phyloP scores from a whole-genome alignment of 2,797 vertebrate species.

The Anableps anableps region DNA sequence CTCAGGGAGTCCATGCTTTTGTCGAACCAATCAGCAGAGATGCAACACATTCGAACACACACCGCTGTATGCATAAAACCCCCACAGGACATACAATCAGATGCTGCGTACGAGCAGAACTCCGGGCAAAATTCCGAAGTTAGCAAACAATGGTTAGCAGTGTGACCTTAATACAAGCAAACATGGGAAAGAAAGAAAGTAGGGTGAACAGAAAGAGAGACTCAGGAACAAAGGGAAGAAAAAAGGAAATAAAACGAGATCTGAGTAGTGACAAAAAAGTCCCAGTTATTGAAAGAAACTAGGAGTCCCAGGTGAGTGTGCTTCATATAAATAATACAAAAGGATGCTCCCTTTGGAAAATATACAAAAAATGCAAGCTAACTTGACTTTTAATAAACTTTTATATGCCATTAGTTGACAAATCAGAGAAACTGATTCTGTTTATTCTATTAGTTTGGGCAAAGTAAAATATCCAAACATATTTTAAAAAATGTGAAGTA shows the following conservation, averaged over 20 bases:
- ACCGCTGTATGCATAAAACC: constrained; percentile 1
- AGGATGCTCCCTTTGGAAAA: neutral
- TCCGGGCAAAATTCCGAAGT: constrained; percentile 35
- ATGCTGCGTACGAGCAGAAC: constrained; percentile 37
- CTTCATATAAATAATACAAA: constrained; percentile 20
- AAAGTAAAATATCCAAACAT: neutral
- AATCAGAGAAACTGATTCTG: neutral
- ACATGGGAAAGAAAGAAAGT: neutral
- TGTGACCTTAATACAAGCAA: constrained; percentile 42
- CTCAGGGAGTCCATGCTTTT: constrained; percentile 57
- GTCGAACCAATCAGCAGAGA: constrained; percentile 37
- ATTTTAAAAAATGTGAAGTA: neutral
- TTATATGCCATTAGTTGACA: neutral
- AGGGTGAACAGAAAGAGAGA: constrained; percentile 13
- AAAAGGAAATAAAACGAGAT: constrained; percentile 31
- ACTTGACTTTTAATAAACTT: neutral
- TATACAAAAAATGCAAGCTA: neutral
- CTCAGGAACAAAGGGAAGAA: neutral
- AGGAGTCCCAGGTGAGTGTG: constrained; percentile 34
- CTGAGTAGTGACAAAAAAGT: constrained; percentile 19
- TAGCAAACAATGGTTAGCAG: constrained; percentile 49
- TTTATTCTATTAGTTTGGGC: too few relatives aligned
- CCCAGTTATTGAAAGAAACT: constrained; percentile 11
- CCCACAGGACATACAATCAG: constrained; percentile 15
- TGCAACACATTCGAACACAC: constrained; percentile 43